phyloP scores from a whole-genome alignment of 2,888 invertebrate species.

The Dascillus cervinus region DNA sequence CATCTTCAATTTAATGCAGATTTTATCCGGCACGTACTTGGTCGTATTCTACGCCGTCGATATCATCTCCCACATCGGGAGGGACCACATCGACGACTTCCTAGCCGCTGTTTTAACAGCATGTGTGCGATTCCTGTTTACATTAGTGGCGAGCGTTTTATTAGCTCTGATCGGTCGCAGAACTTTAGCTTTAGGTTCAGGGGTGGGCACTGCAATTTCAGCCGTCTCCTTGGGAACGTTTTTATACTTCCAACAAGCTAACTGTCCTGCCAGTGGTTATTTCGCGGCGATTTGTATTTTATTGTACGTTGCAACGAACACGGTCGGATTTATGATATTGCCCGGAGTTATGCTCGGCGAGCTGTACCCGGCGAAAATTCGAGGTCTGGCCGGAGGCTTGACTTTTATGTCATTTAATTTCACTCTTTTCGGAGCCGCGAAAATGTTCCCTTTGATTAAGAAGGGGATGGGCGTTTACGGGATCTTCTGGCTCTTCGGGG shows the following conservation, averaged over 20 bases:
- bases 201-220: conserved; percentile 57
- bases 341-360: conserved; percentile 72
- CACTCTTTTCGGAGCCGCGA: conserved; percentile 59
- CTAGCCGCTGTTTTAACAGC: conserved; percentile 64
- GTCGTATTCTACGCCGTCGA: conserved; percentile 74
- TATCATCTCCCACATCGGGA: conserved; percentile 53
- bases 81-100: conserved; percentile 42
- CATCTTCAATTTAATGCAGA: conserved; percentile 64
- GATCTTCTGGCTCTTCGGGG: conserved; percentile 63
- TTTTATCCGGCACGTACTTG: conserved; percentile 67
- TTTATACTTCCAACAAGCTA: conserved; percentile 38
- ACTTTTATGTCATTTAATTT: conserved; percentile 67
- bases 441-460: conserved; percentile 60
- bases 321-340: conserved; percentile 63
- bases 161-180: conserved; percentile 58
- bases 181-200: conserved; percentile 57
- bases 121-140: conserved; percentile 55
- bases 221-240: conserved; percentile 53
- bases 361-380: conserved; percentile 62
- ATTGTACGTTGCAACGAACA: conserved; percentile 67
- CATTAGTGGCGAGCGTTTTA: conserved; percentile 57
- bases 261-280: conserved; percentile 33
- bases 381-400: conserved; percentile 66
- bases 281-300: conserved; percentile 48
- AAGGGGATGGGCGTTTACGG: conserved; percentile 54